Conservation (phyloP, 1,140 invertebrate genomes). For the Battus philenor region DNA sequence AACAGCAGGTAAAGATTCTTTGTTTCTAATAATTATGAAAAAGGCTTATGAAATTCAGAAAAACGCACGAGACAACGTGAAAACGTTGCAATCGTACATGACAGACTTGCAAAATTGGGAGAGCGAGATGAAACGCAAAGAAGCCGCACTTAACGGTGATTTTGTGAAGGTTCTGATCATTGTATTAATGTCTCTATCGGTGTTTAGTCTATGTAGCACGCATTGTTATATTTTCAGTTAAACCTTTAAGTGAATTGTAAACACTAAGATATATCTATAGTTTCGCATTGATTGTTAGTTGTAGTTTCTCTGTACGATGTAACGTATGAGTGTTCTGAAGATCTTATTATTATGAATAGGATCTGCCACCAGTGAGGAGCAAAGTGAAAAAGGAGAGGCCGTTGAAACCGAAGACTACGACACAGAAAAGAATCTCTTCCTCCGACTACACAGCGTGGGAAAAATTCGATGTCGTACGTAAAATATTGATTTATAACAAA, state of each 20-base stretch:
- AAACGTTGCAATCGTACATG: constrained; percentile 83
- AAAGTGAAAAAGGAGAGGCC: constrained; percentile 71
- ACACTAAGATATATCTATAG: too few species aligned
- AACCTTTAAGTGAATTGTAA: too few species aligned
- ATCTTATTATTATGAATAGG: too few species aligned
- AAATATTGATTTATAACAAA: too few species aligned
- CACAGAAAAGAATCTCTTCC: constrained; percentile 64
- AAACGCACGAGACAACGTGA: constrained; percentile 83
- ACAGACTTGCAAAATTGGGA: constrained; percentile 90
- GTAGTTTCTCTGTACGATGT: too few species aligned
- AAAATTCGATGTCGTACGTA: constrained; percentile 86
- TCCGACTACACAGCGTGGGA: constrained; percentile 87
- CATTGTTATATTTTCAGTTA: neutral
- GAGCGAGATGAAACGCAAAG: constrained; percentile 88
- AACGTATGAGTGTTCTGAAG: too few species aligned
- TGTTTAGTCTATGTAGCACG: constrained; percentile 20
- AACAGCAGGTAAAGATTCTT: constrained; percentile 44
- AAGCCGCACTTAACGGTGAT: constrained; percentile 77
- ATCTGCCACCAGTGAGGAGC: constrained; percentile 77
- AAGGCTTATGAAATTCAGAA: constrained; percentile 78
- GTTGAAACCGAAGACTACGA: constrained; percentile 40
- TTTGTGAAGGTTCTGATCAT: constrained; percentile 68
- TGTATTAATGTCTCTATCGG: constrained; percentile 17
- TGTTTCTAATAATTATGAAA: constrained; percentile 48
- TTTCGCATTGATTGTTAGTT: too few species aligned